Percentiles rank a stretch among this genome's conserved stretches.
Evolutionary conservation across 2,113 vertebrate genomes (phyloP).

Genomic region (Oxyura jamaicensis): DNA sequence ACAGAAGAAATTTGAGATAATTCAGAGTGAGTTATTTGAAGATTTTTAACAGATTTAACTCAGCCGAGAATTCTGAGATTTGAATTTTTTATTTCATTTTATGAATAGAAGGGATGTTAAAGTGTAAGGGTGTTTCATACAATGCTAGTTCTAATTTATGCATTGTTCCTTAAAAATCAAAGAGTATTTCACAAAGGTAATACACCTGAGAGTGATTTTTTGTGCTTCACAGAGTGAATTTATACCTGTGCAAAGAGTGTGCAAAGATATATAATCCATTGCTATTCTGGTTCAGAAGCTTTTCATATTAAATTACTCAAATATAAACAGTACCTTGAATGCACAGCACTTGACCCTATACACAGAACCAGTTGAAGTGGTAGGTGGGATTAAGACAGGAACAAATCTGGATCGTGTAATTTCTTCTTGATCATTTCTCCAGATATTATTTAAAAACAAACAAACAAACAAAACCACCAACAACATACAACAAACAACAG

Average conservation of each 20-base stretch:
- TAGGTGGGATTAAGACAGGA: constrained; percentile 44
- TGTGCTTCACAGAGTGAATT: not conserved
- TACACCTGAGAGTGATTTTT: not conserved
- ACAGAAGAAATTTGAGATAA: not conserved
- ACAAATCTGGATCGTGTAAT: constrained; percentile 24
- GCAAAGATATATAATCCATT: not conserved
- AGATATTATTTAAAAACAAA: no score
- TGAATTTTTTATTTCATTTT: not conserved
- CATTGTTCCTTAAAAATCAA: not conserved
- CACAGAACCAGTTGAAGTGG: constrained; percentile 34
- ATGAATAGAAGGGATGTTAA: not conserved
- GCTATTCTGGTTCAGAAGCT: constrained; percentile 7
- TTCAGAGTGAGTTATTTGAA: not conserved
- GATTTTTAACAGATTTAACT: not conserved
- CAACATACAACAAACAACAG: not conserved
- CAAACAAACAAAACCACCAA: no score
- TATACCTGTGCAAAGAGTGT: not conserved
- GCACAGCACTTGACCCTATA: constrained; percentile 9
- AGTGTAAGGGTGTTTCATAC: not conserved
- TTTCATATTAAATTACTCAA: constrained; percentile 37
- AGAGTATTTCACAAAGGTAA: not conserved
- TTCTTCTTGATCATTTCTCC: constrained; percentile 1
- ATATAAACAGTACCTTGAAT: constrained; percentile 38
- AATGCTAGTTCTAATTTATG: not conserved
- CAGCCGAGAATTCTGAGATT: not conserved